phyloP scores from a whole-genome alignment of 2,888 invertebrate species.

The Megastigmus dorsalis region DNA sequence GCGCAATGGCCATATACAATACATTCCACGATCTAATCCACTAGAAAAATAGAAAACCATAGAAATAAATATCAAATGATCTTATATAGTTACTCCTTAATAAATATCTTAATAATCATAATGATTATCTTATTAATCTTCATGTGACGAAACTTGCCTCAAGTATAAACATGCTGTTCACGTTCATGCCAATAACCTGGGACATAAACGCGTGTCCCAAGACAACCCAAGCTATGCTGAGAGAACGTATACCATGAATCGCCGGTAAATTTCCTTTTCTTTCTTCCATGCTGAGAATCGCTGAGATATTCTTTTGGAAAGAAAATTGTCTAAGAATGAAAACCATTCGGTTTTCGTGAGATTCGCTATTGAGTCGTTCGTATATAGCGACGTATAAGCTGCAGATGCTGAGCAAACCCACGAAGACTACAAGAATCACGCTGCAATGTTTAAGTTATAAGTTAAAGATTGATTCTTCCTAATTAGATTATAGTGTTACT shows the following conservation, averaged over 20 bases:
- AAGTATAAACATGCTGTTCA: conserved; percentile 8
- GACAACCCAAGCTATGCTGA: conserved; percentile 75
- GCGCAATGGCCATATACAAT: conserved; percentile 72
- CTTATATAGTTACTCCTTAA: too few species aligned
- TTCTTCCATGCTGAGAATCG: conserved; percentile 66
- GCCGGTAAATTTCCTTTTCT: conserved; percentile 66
- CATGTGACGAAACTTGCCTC: background rate
- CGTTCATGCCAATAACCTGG: background rate
- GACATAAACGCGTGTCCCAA: conserved; percentile 69
- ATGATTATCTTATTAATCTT: too few species aligned
- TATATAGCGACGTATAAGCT: conserved; percentile 59
- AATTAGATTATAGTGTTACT: too few species aligned
- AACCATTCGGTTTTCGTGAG: background rate
- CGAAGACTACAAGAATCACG: conserved; percentile 55
- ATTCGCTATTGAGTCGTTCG: background rate
- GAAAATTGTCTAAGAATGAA: conserved; percentile 69
- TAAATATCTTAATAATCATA: background rate
- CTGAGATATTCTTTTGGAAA: conserved; percentile 69
- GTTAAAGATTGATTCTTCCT: too few species aligned
- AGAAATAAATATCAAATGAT: background rate
- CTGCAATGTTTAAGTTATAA: conserved; percentile 54
- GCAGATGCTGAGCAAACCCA: conserved; percentile 58
- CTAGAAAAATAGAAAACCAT: conserved; percentile 58
- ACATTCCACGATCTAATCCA: conserved; percentile 70
- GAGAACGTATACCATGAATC: conserved; percentile 76